A percentile compares a stretch with the other conserved stretches of the same genome.
These are phyloP conservation scores for Caenorhabditis parvicauda DNA, from an alignment of 2,888 invertebrate species.

Conservation along the genomic window DNA sequence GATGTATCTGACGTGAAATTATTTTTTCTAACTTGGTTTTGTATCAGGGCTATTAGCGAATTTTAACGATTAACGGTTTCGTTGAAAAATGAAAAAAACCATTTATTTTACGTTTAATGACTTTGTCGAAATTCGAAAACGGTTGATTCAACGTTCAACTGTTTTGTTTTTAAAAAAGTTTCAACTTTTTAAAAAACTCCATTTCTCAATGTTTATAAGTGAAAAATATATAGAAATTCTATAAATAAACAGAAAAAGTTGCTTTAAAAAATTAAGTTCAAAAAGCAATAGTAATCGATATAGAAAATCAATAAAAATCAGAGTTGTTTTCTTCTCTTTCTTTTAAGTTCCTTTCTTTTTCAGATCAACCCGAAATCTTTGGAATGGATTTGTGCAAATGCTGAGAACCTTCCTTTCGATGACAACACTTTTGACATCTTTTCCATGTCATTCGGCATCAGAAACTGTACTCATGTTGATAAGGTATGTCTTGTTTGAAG, in stretches of 20 bases:
- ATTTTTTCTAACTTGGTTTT: neutral
- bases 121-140: too few relatives aligned
- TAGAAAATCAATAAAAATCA: too few relatives aligned
- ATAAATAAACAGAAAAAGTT: conserved; percentile 4
- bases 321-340: neutral
- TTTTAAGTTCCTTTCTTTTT: neutral
- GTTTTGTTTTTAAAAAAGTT: too few relatives aligned
- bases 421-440: conserved; percentile 82
- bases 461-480: conserved; percentile 89
- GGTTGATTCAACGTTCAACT: too few relatives aligned
- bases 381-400: conserved; percentile 74
- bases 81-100: too few relatives aligned
- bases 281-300: too few relatives aligned
- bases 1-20: neutral
- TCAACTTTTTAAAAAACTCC: too few relatives aligned
- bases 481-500: conserved; percentile 70
- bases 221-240: neutral
- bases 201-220: too few relatives aligned
- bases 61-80: too few relatives aligned
- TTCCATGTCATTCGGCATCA: conserved; percentile 93
- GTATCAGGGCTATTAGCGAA: too few relatives aligned
- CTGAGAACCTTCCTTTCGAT: conserved; percentile 78
- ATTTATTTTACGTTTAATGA: too few relatives aligned
- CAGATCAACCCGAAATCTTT: conserved; percentile 32
- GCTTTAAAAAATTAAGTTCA: neutral